phyloP scores from a whole-genome alignment of 2,113 vertebrate genomes.

The Oncorhynchus masou region DNA sequence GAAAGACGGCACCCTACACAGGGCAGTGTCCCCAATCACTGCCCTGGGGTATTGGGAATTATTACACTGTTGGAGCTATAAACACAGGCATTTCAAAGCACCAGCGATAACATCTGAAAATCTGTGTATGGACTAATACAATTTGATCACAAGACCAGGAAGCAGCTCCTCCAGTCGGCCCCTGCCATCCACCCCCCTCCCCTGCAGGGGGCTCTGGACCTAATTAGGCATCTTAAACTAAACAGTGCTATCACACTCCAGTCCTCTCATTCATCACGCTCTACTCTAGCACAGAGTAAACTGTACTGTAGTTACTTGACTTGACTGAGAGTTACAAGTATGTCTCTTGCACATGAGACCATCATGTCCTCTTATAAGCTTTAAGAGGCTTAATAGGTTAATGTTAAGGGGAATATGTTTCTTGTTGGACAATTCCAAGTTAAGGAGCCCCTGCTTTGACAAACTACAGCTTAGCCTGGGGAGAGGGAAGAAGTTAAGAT shows the following conservation, averaged over 20 bases:
- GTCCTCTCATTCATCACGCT: constrained; percentile 69
- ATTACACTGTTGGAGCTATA: too few species aligned
- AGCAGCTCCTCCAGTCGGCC: not conserved
- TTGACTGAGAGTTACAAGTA: too few species aligned
- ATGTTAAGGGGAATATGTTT: constrained; percentile 51
- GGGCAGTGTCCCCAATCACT: too few species aligned
- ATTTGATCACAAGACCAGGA: too few species aligned
- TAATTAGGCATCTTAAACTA: constrained; percentile 75
- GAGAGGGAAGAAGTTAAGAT: constrained; percentile 60
- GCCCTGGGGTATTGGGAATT: too few species aligned
- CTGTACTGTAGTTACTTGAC: constrained; percentile 24
- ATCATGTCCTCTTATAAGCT: not conserved
- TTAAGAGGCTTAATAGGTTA: constrained; percentile 27
- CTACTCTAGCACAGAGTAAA: constrained; percentile 50
- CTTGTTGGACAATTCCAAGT: constrained; percentile 5
- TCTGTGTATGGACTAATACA: too few species aligned
- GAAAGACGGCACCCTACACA: too few species aligned
- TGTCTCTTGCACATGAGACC: too few species aligned
- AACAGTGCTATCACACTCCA: constrained; percentile 68
- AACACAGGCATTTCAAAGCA: too few species aligned
- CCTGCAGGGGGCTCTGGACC: constrained; percentile 47
- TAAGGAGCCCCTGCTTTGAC: not conserved
- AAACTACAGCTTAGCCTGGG: constrained; percentile 48
- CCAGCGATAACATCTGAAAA: too few species aligned
- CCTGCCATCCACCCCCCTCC: not conserved